Base-by-base conservation (phyloP, 2,113 vertebrate species). In the Phycodurus eques region DNA sequence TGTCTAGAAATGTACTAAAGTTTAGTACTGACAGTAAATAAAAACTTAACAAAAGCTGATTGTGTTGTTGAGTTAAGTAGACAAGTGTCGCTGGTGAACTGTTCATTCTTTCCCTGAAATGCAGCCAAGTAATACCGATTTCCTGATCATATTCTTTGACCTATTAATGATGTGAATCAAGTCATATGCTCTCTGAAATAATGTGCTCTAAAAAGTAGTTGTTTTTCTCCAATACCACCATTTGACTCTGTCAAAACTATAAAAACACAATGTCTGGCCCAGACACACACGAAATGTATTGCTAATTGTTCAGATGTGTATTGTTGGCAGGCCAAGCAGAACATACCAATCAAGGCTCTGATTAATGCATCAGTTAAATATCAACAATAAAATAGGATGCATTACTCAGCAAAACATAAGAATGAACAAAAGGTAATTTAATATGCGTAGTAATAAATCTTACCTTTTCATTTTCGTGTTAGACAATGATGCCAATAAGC, bases 401-500 rank as follows among this genome's bases (percentile, higher is more conserved):
- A n/a, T 54, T n/a, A 51, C 17, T 51, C 17, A 19, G 14, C 49
- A 46, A 57, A 0, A 1, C 15, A 75, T 19, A 13, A 51, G 68
- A 39, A 4, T 42, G 11, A 31, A 47, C 31, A 19, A 19, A n/a
- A 10, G 8, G 20, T 14, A 27, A 27, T 53, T 53, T 20, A n/a
- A 53, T n/a, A 20, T 27, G 27, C 27, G 35, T 61, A 17, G 6
- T 15, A 17, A 61, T 61, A 8, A 19, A 35, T 72, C 84, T 81
- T 88, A 87, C 83, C 85, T 86, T 79, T 76, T 79, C 15, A 74
- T 78, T 82, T 85, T 80, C 78, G 83, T 80, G 57, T 47, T 54
- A 13, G 70, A 14, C 49, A 35, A 15, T 33, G 10, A 71, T 22
- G 61, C 39, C 27, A 67, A 2, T 15, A 46, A 17, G 35, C 42